Base-by-base conservation (phyloP, 2,888 invertebrate species). In the Zaprionus bogoriensis region DNA sequence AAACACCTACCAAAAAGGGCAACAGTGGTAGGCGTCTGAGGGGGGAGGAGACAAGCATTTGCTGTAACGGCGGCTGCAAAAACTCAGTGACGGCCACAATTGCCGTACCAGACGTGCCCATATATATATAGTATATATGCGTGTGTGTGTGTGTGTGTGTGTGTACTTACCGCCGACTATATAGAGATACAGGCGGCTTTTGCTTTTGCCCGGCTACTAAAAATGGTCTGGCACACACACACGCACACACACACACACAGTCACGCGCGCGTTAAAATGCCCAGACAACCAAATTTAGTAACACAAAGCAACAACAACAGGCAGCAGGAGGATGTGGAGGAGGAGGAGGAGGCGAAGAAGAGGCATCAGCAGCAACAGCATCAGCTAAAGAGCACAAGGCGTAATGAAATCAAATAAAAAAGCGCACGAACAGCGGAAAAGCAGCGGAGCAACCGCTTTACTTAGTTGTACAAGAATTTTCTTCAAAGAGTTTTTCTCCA, bases 261-360 rank as follows among this genome's bases (percentile, higher is more conserved):
- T 36, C 12, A 25, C n/a, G 62, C 42, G 52, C 62, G 66, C 70
- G 68, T 75, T 61, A 66, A 83, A 83, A 80, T 80, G 85, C 87
- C 78, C 76, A 82, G 82, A 82, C 82, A 82, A 87, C 82, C 82
- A 82, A 82, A 82, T 82, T 82, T 82, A 82, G 82, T 81, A 87
- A 78, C 84, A 77, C 53, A 63, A 55, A 67, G 61, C 58, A 58
- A 61, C 71, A 63, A 57, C 67, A 57, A 52, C 53, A 41, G 2
- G 7, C 42, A 52, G 54, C 38, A 48, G 59, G n/a, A n/a, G n/a
- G n/a, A n/a, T n/a, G n/a, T n/a, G n/a, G n/a, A 36, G 7, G 14
- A 32, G 14, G n/a, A 32, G 14, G 2, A 6, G 7, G 12, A 32
- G 32, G 7, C 12, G 2, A 1, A 32, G 14, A 48, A 62, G 41